Evolutionary conservation across 2,797 vertebrate species (phyloP).

Genomic region (Typhlichthys subterraneus): DNA sequence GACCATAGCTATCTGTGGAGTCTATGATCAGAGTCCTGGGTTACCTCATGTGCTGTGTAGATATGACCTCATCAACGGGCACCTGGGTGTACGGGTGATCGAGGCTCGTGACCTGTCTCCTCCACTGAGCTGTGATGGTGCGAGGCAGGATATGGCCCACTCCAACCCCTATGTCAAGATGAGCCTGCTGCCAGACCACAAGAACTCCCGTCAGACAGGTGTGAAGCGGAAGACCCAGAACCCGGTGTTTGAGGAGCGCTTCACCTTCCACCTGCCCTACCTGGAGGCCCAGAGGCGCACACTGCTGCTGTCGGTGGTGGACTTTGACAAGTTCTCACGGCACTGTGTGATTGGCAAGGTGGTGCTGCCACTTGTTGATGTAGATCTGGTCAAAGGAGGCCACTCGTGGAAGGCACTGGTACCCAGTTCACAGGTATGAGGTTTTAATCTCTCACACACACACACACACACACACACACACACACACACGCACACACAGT

Average conservation of each 20-base stretch:
- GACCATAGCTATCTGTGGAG: too few relatives aligned
- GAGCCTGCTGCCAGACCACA: constrained; percentile 88
- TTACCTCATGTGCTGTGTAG: not conserved
- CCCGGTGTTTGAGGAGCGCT: constrained; percentile 89
- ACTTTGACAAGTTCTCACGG: constrained; percentile 90
- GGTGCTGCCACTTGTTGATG: constrained; percentile 82
- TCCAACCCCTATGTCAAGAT: constrained; percentile 91
- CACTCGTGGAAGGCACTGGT: constrained; percentile 92
- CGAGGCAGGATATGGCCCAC: constrained; percentile 85
- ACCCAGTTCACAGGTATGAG: constrained; percentile 86
- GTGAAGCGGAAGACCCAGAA: constrained; percentile 91
- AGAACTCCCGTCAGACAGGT: constrained; percentile 90
- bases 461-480: not conserved
- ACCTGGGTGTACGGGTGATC: constrained; percentile 85
- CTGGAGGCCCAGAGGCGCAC: constrained; percentile 89
- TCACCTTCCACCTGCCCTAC: constrained; percentile 88
- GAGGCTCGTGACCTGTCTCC: constrained; percentile 86
- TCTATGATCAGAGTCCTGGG: too few relatives aligned
- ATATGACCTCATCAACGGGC: constrained; percentile 82
- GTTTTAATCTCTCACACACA: not conserved
- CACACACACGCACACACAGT: not conserved
- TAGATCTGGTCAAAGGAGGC: constrained; percentile 90
- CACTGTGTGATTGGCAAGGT: constrained; percentile 90
- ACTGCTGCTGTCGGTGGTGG: constrained; percentile 85
- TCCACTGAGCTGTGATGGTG: constrained; percentile 79